Base-by-base conservation (phyloP, 2,888 invertebrate species). In the Carcina quercana region DNA sequence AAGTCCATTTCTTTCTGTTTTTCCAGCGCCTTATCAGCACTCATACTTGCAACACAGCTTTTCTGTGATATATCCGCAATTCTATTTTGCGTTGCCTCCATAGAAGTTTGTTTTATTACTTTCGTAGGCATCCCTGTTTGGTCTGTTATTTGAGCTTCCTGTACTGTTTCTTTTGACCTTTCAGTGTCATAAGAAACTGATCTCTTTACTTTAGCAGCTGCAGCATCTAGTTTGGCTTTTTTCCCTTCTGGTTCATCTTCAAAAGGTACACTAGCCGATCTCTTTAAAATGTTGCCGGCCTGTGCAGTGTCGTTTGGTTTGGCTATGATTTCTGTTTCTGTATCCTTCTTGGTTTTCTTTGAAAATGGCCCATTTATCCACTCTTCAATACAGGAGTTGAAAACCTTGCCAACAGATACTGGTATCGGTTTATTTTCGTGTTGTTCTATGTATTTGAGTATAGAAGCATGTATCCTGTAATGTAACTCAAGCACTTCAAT, bases 401-500 rank as follows among this genome's bases (percentile, higher is more conserved):
- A 89, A 25, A 88, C 73, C 54, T 85, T 86, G 7, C 87, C 90
- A 3, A 87, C 70, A 26, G 83, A 87, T 43, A 71, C 83, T 28
- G 86, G 86, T 43, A 91, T 82, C 1, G 86, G 85, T 68, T 91
- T 90, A 28, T 89, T 89, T 55, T 91, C 92, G 47, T 91, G 89
- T 42, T 90, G 87, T 56, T 94, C 92, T 15, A 97, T 82, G 65
- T 91, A 92, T 72, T 96, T 97, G 3, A 97, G 78, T 51, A 95
- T 92, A n/a, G 93, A 91, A 0, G 95, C 92, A 64, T 97, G 95
- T 33, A 95, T 91, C 54, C 97, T 86, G 58, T 92, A 92, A 56
- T 91, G 91, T 13, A 93, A 85, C 78, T 97, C 97, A 19, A 97
- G 74, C 0, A 95, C 93, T 84, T 97, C 97, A 27, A 97, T 89